Evolutionary conservation across 2,888 invertebrate genomes (phyloP), one percentile per base, ranked within the genome.

Genomic region (Pedicia rivosa): DNA sequence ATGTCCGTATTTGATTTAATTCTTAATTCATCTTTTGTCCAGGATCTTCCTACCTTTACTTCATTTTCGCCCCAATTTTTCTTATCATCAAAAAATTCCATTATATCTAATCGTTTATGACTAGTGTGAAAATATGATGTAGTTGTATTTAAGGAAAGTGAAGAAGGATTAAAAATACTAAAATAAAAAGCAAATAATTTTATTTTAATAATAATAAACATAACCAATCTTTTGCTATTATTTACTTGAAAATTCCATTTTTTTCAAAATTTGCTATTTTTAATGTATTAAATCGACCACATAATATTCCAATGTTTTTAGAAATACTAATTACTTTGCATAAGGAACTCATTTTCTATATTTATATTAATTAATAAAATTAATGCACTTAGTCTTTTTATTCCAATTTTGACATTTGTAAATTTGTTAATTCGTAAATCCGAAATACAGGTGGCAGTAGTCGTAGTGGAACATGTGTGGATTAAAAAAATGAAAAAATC

Each of bases 1-100:
- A 98, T 68, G 61, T 98, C 98, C 35, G 75, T 67, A 56, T 94
- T 97, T 32, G 90, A 90, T 62, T 97, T 98, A 33, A 95, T 72
- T 50, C 98, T 68, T 14, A 98, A 64, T 59, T 98, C 98, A 44
- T 92, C 92, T 38, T 67, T 58, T 42, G 65, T 77, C 95, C 95
- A 97, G 4, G 83, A 72, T 47, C 94, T 69, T 3, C 95, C 92
- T 36, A 74, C 73, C 63, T 73, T 75, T 6, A 94, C 71, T 52
- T 74, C 73, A 20, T 64, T 62, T 55, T 72, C 74, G 22, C 70
- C 73, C 87, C 88, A 94, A 59, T 91, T 83, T 46, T 81, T 78
- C 50, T 78, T 68, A 14, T 68, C 65, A 55, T 92, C 94, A 53
- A 94, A 92, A 59, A 94, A 94, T 57, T 90, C 86, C 79, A 80